Evolutionary conservation across 1,140 invertebrate genomes (phyloP).

Genomic region (Sogatella furcifera): DNA sequence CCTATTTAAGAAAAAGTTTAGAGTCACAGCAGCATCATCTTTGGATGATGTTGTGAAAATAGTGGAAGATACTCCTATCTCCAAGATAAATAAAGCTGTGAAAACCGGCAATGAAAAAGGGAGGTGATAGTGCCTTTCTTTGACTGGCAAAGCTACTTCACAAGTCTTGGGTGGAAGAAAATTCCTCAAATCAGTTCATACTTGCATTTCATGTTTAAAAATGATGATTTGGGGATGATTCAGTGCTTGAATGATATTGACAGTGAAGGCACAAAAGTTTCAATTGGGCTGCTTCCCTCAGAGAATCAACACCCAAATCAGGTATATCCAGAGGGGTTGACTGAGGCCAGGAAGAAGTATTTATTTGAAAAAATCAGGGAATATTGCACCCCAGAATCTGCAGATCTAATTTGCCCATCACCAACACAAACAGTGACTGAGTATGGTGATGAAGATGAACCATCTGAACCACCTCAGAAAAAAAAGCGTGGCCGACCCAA

Average conservation of each 20-base stretch:
- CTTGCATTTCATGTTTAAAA: conserved; percentile 2
- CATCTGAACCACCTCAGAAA: not conserved
- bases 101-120: not conserved
- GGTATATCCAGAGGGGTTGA: not conserved
- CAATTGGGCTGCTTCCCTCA: not conserved
- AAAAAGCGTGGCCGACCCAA: not conserved
- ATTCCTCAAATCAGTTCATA: not conserved
- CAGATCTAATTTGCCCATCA: not conserved
- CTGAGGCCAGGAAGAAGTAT: conserved; percentile 1
- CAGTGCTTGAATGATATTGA: not conserved
- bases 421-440: not conserved
- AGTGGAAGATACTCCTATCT: not conserved
- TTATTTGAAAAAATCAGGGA: conserved; percentile 10
- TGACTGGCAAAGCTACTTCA: not conserved
- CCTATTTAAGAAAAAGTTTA: conserved; percentile 8
- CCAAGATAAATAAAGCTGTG: conserved; percentile 2
- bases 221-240: not conserved
- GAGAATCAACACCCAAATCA: not conserved
- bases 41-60: conserved; percentile 4
- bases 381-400: not conserved
- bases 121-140: not conserved
- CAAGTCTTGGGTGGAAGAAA: not conserved
- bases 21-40: not conserved
- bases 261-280: not conserved
- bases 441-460: not conserved